A percentile compares a stretch with the other conserved stretches of the same genome.
Conservation (phyloP, 2,888 invertebrate species). For the Drosophila mimica region DNA sequence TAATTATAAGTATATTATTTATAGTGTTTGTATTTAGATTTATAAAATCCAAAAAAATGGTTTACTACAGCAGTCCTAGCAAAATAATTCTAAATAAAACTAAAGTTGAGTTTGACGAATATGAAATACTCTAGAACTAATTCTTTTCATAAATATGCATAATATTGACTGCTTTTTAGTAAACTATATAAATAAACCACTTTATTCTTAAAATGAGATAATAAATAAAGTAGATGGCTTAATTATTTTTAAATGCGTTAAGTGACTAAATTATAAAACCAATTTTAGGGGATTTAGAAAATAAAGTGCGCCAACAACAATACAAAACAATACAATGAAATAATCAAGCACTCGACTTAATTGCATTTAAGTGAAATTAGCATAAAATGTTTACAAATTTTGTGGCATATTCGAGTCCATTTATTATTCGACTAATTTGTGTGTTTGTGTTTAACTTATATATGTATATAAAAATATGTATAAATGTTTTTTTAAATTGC, state of each 20-base stretch:
- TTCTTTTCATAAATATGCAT: not conserved
- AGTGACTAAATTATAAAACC: not conserved
- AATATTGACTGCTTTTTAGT: not conserved
- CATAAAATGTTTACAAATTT: slow-evolving; percentile 74
- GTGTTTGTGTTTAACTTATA: slow-evolving; percentile 33
- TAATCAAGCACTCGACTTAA: slow-evolving; percentile 78
- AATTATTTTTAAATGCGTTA: not conserved
- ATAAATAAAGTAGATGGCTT: not conserved
- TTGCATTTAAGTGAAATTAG: slow-evolving; percentile 79
- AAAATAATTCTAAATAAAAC: not conserved
- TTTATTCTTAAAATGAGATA: not conserved
- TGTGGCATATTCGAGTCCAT: slow-evolving; percentile 49
- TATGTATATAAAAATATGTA: slow-evolving; percentile 13
- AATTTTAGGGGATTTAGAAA: not conserved
- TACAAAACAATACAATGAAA: slow-evolving; percentile 21
- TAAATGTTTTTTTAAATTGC: slow-evolving; percentile 47
- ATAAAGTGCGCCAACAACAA: slow-evolving; percentile 10
- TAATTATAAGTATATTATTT: slow-evolving; percentile 19
- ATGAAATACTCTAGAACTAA: not conserved
- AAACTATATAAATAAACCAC: not conserved
- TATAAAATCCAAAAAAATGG: slow-evolving; percentile 4
- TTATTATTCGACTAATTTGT: slow-evolving; percentile 66
- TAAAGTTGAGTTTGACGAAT: not conserved
- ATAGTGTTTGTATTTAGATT: slow-evolving; percentile 22
- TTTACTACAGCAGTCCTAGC: not conserved